Evolutionary conservation across 2,113 vertebrate genomes (phyloP).

Genomic region (Rhinoptilus africanus): DNA sequence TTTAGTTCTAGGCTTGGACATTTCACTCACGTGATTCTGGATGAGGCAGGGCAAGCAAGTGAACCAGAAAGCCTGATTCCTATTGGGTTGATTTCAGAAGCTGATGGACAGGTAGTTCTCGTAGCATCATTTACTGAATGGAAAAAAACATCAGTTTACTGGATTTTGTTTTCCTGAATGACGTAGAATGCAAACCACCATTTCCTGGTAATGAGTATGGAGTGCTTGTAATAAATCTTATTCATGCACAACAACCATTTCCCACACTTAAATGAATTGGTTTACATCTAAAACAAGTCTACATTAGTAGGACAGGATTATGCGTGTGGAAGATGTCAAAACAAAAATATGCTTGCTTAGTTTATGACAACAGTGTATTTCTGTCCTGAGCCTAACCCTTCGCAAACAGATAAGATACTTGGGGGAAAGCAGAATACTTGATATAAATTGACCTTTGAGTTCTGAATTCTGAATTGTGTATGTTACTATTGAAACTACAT

Average conservation of each 20-base stretch:
- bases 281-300: background rate
- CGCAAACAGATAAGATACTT: background rate
- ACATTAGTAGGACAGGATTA: background rate
- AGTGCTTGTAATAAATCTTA: background rate
- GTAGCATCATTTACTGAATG: background rate
- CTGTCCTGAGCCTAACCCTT: background rate
- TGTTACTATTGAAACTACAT: background rate
- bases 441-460: background rate
- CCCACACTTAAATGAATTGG: background rate
- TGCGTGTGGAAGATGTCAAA: background rate
- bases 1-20: constrained; percentile 83
- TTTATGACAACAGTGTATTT: background rate
- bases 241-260: background rate
- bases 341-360: background rate
- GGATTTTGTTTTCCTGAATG: background rate
- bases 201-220: background rate
- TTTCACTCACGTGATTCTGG: constrained; percentile 92
- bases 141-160: background rate
- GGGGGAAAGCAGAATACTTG: background rate
- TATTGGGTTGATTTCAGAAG: constrained; percentile 84
- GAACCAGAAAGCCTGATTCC: constrained; percentile 94
- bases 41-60: constrained; percentile 93
- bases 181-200: background rate
- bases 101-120: constrained; percentile 82
- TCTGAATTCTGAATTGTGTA: background rate